Evolutionary conservation across 2,113 vertebrate species (phyloP).

Genomic region (Protomyctophum bolini): DNA sequence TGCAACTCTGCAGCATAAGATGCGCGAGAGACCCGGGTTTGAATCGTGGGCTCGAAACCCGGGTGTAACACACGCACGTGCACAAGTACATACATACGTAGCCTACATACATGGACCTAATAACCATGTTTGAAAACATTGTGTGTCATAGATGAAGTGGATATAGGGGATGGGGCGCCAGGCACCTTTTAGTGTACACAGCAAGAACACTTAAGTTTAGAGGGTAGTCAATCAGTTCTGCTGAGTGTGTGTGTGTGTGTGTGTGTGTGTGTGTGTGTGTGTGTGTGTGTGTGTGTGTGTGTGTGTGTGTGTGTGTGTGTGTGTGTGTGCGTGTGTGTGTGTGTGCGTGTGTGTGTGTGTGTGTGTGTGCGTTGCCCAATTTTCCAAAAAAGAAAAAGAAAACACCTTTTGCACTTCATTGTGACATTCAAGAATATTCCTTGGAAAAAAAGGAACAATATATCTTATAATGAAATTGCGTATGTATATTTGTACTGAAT

Average conservation of each 20-base stretch:
- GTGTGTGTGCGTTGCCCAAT: too few relatives aligned
- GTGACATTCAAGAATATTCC: conserved; percentile 67
- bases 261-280: too few relatives aligned
- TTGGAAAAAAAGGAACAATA: conserved; percentile 56
- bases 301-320: too few relatives aligned
- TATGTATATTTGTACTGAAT: conserved; percentile 79
- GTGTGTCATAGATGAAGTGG: conserved; percentile 43
- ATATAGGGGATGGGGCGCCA: conserved; percentile 44
- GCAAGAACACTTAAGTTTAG: conserved; percentile 66
- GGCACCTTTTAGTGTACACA: conserved; percentile 50
- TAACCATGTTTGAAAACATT: conserved; percentile 53
- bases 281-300: too few relatives aligned
- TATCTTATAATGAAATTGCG: conserved; percentile 71
- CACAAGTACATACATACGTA: too few relatives aligned
- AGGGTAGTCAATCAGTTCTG: conserved; percentile 64
- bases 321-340: too few relatives aligned
- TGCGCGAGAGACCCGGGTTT: too few relatives aligned
- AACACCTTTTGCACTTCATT: conserved; percentile 74
- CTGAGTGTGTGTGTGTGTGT: conserved; percentile 27
- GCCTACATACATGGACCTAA: conserved; percentile 36
- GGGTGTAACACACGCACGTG: too few relatives aligned
- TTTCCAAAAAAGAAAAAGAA: conserved; percentile 49
- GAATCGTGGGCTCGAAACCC: too few relatives aligned
- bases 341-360: too few relatives aligned
- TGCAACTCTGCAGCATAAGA: too few relatives aligned